Evolutionary conservation across 2,113 vertebrate species (phyloP), one percentile per base, ranked within the genome.

Genomic region (Orcinus orca): DNA sequence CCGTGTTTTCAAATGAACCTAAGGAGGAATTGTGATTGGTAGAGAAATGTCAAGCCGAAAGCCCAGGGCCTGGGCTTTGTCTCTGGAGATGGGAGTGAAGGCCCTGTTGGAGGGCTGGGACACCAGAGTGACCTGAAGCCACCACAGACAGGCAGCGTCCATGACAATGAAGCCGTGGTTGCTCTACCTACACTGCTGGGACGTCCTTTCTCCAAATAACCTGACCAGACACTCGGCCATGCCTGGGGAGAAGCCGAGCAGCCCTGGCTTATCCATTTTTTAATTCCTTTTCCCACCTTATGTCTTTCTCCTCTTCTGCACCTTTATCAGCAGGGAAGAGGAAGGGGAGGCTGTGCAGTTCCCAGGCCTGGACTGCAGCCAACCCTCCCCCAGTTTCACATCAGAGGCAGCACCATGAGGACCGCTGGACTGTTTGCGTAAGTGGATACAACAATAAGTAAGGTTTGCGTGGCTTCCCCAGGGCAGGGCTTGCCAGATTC

Each of bases 1-100:
- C 95, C 79, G 12, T 76, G 96, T 97, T 94, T 81, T 77, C 92
- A 84, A 96, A 94, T 6, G 82, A 89, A 96, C 82, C 79, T 97
- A 94, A 90, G 91, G 47, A 58, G 44, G 90, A 74, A 97, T 92
- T 92, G 17, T 14, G 67, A 97, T 91, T 93, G 88, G 21, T 60
- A 95, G 94, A 96, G 71, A 96, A 98, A 47, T 88, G 29, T 58
- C 84, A 79, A 55, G 8, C 58, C 47, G 6, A 38, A 79, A 85
- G 62, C 44, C 25, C 36, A 76, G 71, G 44, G 20, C 50, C 86
- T 58, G 31, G 8, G 53, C 55, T 94, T 94, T 95, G 29, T 79
- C 44, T 60, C 74, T 76, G 74, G 71, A 88, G 23, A 73, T 11
- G 38, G 4, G 70, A 65, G 73, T 17, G 1, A 68, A 58, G 60